phyloP scores from a whole-genome alignment of 2,888 invertebrate genomes.

The Amphipyra berbera region DNA sequence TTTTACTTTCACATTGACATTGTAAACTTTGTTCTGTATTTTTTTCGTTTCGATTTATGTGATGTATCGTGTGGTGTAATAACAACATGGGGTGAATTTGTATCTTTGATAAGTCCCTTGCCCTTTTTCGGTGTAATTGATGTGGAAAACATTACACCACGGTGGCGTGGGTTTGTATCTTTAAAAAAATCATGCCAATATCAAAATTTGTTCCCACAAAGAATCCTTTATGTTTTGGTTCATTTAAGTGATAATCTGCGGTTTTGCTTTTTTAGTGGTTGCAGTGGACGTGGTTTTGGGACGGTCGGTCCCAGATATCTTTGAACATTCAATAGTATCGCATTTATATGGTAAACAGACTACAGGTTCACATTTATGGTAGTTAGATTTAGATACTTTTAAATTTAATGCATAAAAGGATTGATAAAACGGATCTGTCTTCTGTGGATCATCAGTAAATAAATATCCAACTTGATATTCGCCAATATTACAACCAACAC shows the following conservation, averaged over 20 bases:
- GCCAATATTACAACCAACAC: slow-evolving; percentile 23
- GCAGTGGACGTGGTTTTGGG: neutral
- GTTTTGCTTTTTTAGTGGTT: neutral
- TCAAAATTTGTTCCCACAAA: neutral
- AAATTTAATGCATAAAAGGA: slow-evolving; percentile 47
- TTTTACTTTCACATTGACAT: slow-evolving; percentile 1
- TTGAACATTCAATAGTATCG: slow-evolving; percentile 43
- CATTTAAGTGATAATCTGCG: neutral
- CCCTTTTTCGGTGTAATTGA: neutral
- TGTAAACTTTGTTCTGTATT: no score
- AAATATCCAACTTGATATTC: slow-evolving; percentile 17
- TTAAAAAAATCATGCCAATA: neutral
- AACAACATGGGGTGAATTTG: no score
- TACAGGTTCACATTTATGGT: slow-evolving; percentile 35
- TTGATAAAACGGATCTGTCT: slow-evolving; percentile 35
- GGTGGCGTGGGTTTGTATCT: neutral
- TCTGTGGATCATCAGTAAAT: slow-evolving; percentile 6
- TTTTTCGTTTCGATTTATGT: no score
- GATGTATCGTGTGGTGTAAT: no score
- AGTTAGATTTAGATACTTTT: slow-evolving; percentile 15
- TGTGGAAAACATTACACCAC: neutral
- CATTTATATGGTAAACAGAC: slow-evolving; percentile 56
- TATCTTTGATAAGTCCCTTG: no score
- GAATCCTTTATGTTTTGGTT: neutral
- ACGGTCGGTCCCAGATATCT: neutral